Conservation (phyloP, 2,113 vertebrate genomes). For the Brachionichthys hirsutus region DNA sequence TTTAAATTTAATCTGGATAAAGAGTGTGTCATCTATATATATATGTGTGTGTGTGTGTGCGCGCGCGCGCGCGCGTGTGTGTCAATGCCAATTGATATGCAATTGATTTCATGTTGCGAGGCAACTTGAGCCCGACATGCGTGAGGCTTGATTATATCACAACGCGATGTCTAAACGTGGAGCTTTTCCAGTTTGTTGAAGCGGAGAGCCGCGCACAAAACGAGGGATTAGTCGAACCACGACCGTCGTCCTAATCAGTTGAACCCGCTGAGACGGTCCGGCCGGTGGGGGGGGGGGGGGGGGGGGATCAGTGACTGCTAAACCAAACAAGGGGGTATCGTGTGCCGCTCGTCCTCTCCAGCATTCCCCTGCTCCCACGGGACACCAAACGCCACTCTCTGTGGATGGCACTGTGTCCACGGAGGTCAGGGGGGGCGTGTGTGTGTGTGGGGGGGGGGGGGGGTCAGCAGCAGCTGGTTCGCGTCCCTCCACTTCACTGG, state of each 20-base stretch:
- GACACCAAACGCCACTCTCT: slow-evolving; percentile 66
- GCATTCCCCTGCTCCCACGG: slow-evolving; percentile 72
- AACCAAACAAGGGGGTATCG: slow-evolving; percentile 77
- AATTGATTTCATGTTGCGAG: neutral
- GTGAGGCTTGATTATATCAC: slow-evolving; percentile 21
- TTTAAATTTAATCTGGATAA: neutral
- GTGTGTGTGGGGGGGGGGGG: slow-evolving; percentile 15
- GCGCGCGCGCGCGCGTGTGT: too few species aligned
- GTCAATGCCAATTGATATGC: neutral
- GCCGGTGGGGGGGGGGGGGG: slow-evolving; percentile 22
- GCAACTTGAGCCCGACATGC: slow-evolving; percentile 33
- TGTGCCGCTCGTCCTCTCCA: slow-evolving; percentile 77
- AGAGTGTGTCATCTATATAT: too few species aligned
- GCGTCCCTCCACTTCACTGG: slow-evolving; percentile 54
- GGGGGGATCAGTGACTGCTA: slow-evolving; percentile 69
- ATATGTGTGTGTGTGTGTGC: too few species aligned
- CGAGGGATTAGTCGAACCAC: slow-evolving; percentile 58
- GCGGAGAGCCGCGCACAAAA: slow-evolving; percentile 35
- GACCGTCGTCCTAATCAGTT: slow-evolving; percentile 74
- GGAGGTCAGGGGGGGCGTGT: slow-evolving; percentile 65
- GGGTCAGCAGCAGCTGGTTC: slow-evolving; percentile 71
- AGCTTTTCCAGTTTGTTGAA: slow-evolving; percentile 48
- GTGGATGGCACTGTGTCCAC: slow-evolving; percentile 65
- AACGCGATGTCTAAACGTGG: slow-evolving; percentile 26
- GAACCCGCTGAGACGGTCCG: slow-evolving; percentile 65